Evolutionary conservation across 2,113 vertebrate species (phyloP).

Genomic region (Dicentrarchus labrax): DNA sequence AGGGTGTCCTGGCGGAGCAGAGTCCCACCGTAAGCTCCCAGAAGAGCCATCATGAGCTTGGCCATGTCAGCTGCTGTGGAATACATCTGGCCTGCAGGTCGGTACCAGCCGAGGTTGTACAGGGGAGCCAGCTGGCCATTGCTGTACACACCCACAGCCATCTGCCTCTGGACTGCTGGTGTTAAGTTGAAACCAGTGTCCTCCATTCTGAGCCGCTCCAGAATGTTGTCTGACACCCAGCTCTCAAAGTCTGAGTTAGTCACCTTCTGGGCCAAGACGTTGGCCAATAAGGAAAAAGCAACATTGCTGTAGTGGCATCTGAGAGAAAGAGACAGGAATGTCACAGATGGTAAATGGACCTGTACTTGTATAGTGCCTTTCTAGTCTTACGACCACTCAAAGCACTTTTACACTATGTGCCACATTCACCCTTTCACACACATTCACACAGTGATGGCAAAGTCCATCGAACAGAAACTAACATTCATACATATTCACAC

Average conservation of each 20-base stretch:
- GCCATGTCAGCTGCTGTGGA: constrained; percentile 92
- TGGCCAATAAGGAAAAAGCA: constrained; percentile 92
- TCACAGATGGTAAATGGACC: no score
- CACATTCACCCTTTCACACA: no score
- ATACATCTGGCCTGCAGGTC: constrained; percentile 95
- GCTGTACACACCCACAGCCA: constrained; percentile 91
- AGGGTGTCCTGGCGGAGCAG: constrained; percentile 87
- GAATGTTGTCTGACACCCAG: constrained; percentile 89
- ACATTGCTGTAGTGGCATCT: constrained; percentile 96
- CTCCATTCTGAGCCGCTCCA: constrained; percentile 89
- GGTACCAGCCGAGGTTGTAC: constrained; percentile 93
- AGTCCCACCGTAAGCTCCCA: constrained; percentile 81
- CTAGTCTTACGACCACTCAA: no score
- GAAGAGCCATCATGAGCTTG: constrained; percentile 88
- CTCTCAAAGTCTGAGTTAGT: constrained; percentile 87
- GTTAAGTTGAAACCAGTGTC: constrained; percentile 91
- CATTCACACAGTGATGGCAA: no score
- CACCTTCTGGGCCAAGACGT: constrained; percentile 86
- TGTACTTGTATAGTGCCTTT: no score
- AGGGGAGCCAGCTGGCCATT: constrained; percentile 87
- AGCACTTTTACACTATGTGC: no score
- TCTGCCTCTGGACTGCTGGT: constrained; percentile 75
- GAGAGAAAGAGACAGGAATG: constrained; percentile 22
- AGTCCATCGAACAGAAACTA: no score
- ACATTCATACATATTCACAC: no score